These are phyloP conservation scores for Schizothorax lantsangensis DNA, from an alignment of 2,797 vertebrate genomes.

Conservation along the genomic window DNA sequence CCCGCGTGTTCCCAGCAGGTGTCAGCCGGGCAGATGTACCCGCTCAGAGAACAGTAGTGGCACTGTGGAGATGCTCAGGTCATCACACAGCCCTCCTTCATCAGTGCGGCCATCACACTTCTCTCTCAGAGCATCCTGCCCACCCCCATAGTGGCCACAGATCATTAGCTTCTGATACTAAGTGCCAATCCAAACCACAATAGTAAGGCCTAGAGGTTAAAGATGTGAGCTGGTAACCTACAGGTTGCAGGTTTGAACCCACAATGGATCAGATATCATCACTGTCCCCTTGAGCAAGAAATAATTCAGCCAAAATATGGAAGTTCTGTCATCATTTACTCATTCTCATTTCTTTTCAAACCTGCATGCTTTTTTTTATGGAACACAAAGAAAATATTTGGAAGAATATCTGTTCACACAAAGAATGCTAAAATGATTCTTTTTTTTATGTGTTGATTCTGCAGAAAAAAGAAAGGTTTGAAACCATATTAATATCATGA, in stretches of 20 bases:
- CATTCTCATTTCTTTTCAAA: not conserved
- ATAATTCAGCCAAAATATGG: not conserved
- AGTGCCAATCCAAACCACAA: slow-evolving; percentile 26
- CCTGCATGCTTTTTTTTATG: not conserved
- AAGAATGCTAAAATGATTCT: not conserved
- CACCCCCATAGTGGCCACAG: slow-evolving; percentile 25
- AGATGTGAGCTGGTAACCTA: not conserved
- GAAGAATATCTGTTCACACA: not conserved
- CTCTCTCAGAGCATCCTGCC: slow-evolving; percentile 45
- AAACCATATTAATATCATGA: no score
- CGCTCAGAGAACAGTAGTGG: slow-evolving; percentile 75
- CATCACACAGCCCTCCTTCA: slow-evolving; percentile 30
- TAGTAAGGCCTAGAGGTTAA: not conserved
- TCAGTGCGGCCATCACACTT: slow-evolving; percentile 39
- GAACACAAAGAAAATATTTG: not conserved
- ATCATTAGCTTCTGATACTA: slow-evolving; percentile 48
- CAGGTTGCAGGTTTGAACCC: not conserved
- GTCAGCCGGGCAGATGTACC: slow-evolving; percentile 83
- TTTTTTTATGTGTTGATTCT: no score
- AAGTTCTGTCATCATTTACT: not conserved
- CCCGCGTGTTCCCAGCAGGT: slow-evolving; percentile 76
- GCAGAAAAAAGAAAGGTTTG: no score
- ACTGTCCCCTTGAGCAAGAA: not conserved
- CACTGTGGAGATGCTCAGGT: slow-evolving; percentile 60
- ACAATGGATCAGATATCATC: not conserved